Base-by-base conservation (phyloP, 2,888 invertebrate species). In the Mesorhabditis belari region DNA sequence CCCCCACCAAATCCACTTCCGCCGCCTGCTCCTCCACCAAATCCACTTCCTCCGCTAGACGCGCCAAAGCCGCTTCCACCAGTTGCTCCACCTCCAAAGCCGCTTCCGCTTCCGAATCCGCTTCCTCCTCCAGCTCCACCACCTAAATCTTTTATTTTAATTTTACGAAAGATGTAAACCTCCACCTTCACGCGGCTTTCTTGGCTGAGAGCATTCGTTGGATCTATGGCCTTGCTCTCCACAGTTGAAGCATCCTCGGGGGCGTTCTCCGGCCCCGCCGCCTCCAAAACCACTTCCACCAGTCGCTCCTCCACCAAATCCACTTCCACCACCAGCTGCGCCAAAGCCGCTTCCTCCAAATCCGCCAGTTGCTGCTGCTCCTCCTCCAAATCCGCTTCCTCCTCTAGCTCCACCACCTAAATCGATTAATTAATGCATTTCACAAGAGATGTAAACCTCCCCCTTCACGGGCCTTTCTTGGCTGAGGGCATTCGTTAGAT, bases 161-260 rank as follows among this genome's bases (percentile, higher is more conserved):
- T n/a, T n/a, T n/a, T n/a, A n/a, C n/a, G n/a, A n/a, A n/a, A n/a
- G n/a, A n/a, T n/a, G n/a, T n/a, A n/a, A n/a, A n/a, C n/a, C n/a
- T n/a, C n/a, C n/a, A n/a, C n/a, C n/a, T n/a, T n/a, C n/a, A n/a
- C n/a, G n/a, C 21, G 49, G 24, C 29, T 57, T 58, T 23, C 25
- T 25, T 17, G 62, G 65, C 44, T 65, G 49, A 4, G 65, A 19
- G 27, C 73, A 73, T 4, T 73, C 71, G 2, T 57, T 21, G 9
- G 66, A 58, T 5, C 65, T 61, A 58, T 73, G 71, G 2, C 71
- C 73, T 53, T 70, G 67, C 50, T 65, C 57, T 9, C 60, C 58
- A 29, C 73, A 73, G 55, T 71, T 69, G 69, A 66, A 71, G 53
- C 73, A 73, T 27, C 27, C 54, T 27, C 28, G 49, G 6, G 55